Evolutionary conservation across 2,113 vertebrate genomes (phyloP).

Genomic region (Meles meles): DNA sequence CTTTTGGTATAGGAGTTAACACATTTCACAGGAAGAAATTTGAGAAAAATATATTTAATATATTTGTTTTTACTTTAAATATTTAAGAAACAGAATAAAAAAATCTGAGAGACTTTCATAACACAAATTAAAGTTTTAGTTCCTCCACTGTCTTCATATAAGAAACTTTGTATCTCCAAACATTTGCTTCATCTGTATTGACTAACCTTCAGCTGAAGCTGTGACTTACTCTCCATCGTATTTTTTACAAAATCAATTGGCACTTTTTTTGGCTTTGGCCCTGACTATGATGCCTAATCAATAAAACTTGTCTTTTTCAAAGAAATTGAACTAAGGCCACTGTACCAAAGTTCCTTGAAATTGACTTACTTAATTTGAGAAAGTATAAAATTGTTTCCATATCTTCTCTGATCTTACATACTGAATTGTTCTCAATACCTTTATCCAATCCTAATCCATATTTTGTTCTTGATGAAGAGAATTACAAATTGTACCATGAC

Average conservation of each 20-base stretch:
- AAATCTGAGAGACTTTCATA: background rate
- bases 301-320: slow-evolving; percentile 23
- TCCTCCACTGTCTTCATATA: background rate
- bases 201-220: background rate
- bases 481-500: background rate
- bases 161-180: background rate
- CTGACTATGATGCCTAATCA: background rate
- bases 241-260: slow-evolving; percentile 10
- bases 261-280: background rate
- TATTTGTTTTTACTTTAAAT: background rate
- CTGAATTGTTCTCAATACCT: background rate
- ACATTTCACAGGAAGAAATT: background rate
- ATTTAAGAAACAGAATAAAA: background rate
- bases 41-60: background rate
- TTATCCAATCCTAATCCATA: background rate
- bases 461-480: background rate
- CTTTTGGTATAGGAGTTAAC: background rate
- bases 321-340: background rate
- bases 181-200: background rate
- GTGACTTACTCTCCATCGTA: slow-evolving; percentile 1
- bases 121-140: background rate
- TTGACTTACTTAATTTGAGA: background rate
- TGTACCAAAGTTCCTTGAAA: background rate
- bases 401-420: background rate
- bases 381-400: background rate